phyloP scores from a whole-genome alignment of 2,888 invertebrate genomes.

The Eupithecia inturbata region DNA sequence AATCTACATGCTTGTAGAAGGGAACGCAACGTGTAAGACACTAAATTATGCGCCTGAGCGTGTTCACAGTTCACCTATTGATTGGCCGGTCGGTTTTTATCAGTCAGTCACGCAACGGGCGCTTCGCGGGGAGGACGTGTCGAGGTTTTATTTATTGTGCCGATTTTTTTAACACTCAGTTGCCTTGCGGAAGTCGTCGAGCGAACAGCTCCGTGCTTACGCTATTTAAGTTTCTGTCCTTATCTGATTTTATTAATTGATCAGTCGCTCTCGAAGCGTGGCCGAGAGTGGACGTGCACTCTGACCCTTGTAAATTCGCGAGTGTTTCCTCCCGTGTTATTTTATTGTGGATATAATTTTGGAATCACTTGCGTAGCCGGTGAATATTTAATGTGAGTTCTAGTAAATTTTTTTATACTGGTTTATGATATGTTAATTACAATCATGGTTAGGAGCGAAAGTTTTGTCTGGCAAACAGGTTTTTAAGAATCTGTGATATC shows the following conservation, averaged over 20 bases:
- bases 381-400: constrained; percentile 36
- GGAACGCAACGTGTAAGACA: constrained; percentile 45
- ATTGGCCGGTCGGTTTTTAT: constrained; percentile 41
- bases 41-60: constrained; percentile 54
- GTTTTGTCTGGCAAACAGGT: constrained; percentile 33
- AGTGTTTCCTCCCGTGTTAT: constrained; percentile 42
- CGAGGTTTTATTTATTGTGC: constrained; percentile 6
- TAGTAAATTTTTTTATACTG: neutral
- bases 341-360: constrained; percentile 41
- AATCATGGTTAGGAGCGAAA: constrained; percentile 41
- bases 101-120: constrained; percentile 53
- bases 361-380: constrained; percentile 34
- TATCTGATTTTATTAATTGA: constrained; percentile 26
- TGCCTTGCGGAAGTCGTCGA: constrained; percentile 41
- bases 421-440: neutral
- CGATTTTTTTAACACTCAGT: constrained; percentile 37
- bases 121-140: constrained; percentile 21
- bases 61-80: constrained; percentile 42
- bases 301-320: constrained; percentile 46
- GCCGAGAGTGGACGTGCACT: constrained; percentile 50
- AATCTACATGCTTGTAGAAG: constrained; percentile 53
- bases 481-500: constrained; percentile 17
- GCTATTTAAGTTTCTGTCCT: constrained; percentile 32
- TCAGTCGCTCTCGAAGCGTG: constrained; percentile 48
- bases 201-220: constrained; percentile 18